A percentile compares a stretch with the other conserved stretches of the same genome.
Evolutionary conservation across 2,113 vertebrate genomes (phyloP).

Genomic region (Colinus virginianus): DNA sequence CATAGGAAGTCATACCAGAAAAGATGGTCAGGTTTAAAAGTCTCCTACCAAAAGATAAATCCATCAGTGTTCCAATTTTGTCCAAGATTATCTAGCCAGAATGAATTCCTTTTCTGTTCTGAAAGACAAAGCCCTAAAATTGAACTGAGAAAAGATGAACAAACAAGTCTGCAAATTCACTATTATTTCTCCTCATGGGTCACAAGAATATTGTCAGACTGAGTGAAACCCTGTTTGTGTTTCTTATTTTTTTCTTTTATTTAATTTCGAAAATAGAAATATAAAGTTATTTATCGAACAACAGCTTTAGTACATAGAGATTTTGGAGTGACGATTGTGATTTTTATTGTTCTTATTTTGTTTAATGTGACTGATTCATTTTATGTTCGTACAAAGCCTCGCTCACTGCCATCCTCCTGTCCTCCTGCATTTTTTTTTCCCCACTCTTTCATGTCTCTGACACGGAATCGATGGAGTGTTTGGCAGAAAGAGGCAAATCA

Average conservation of each 20-base stretch:
- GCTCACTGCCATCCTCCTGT: background rate
- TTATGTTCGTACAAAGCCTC: background rate
- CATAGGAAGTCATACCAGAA: background rate
- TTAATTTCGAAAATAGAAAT: background rate
- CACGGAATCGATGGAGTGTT: background rate
- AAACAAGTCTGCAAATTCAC: background rate
- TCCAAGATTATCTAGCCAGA: background rate
- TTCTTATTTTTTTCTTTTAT: background rate
- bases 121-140: background rate
- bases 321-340: background rate
- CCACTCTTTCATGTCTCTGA: background rate
- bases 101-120: background rate
- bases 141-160: background rate
- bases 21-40: background rate
- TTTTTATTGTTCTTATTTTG: background rate
- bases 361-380: background rate
- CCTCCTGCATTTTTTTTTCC: background rate
- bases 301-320: background rate
- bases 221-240: background rate
- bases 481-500: constrained; percentile 16
- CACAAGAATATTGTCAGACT: background rate
- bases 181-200: background rate
- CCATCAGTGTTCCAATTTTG: background rate
- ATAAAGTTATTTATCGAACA: background rate
- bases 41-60: background rate